Evolutionary conservation across 2,888 invertebrate species (phyloP).

Genomic region (Aphodius sticticus): DNA sequence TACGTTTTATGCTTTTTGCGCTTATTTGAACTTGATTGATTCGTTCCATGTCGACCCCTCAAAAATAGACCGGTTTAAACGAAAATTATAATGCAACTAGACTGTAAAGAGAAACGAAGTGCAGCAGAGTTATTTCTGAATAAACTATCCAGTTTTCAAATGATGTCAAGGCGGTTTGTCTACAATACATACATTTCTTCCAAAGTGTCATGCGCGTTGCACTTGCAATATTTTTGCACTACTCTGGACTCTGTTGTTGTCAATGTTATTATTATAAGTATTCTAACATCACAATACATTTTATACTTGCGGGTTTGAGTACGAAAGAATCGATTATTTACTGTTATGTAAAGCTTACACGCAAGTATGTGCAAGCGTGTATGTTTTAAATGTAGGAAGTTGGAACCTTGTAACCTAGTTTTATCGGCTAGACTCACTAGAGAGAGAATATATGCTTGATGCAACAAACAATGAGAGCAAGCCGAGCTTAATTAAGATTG

Average conservation of each 20-base stretch:
- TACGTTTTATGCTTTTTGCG: too few species aligned
- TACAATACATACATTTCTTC: neutral
- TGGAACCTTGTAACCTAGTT: conserved; percentile 19
- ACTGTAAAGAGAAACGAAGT: neutral
- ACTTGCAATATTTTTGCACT: neutral
- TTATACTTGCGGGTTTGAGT: too few species aligned
- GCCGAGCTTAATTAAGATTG: too few species aligned
- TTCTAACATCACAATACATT: too few species aligned
- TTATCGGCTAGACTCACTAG: neutral
- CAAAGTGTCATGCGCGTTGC: neutral
- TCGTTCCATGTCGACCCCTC: neutral
- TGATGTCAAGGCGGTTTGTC: conserved; percentile 10
- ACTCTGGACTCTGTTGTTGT: too few species aligned
- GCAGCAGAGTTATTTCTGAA: neutral
- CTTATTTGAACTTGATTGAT: too few species aligned
- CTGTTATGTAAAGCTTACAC: too few species aligned
- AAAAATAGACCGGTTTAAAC: neutral
- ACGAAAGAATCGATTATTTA: too few species aligned
- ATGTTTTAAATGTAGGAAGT: conserved; percentile 12
- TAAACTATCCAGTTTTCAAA: neutral
- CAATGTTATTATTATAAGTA: too few species aligned
- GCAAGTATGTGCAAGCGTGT: too few species aligned
- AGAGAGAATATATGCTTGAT: too few species aligned
- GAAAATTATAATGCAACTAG: conserved; percentile 19
- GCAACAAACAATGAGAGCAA: too few species aligned